Evolutionary conservation across 2,113 vertebrate species (phyloP), one percentile per base, ranked within the genome.

Genomic region (Anoplopoma fimbria): DNA sequence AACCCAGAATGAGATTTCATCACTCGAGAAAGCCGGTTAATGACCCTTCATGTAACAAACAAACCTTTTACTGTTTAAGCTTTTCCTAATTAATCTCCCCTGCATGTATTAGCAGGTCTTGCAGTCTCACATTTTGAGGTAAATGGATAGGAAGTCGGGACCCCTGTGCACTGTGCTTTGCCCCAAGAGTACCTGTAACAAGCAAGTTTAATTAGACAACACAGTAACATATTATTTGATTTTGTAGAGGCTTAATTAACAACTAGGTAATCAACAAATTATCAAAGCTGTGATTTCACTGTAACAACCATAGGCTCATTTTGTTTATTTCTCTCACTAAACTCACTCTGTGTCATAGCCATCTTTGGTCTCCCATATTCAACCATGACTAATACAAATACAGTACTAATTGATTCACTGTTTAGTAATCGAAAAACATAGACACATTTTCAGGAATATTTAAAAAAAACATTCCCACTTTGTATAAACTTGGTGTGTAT

Each of bases 21-120:
- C 74, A 63, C 25, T 33, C 0, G 23, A 62, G 77, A 29, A 19
- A n/a, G 33, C 77, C 42, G 19, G 49, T 55, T 83, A 79, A 79
- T 84, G 77, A 77, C 67, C 61, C 31, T 77, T 45, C 33, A 19
- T 6, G 9, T 40, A 71, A 78, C 65, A 82, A 82, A 75, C 74
- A 64, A 60, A 63, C 25, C 34, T 40, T 58, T 72, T 57, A 62
- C 33, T 71, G 23, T 70, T 75, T 23, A 38, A 23, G 73, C 12
- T 9, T 53, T 19, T 2, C 21, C 25, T 76, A 81, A 80, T 84
- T 81, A 73, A 42, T 84, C 36, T 69, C 68, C 60, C 27, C n/a
- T 67, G 51, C 36, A 64, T 72, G 15, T 49, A 40, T 82, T 40
- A 75, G 17, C 23, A 38, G 36, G 23, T 34, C 21, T 45, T 69